Evolutionary conservation across 2,797 vertebrate species (phyloP).

Genomic region (Lithobates pipiens): DNA sequence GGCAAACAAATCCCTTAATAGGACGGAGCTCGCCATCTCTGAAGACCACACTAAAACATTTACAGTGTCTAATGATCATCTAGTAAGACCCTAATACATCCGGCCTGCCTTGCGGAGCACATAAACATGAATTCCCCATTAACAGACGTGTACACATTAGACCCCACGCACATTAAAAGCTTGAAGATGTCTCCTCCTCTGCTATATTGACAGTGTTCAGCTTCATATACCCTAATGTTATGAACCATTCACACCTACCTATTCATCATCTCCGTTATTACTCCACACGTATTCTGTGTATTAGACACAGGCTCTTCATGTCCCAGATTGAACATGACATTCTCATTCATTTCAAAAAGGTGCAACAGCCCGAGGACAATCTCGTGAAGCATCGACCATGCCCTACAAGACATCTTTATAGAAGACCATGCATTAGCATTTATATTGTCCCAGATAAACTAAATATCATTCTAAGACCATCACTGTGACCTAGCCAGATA

Average conservation of each 20-base stretch:
- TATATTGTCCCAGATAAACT: background rate
- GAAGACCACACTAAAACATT: background rate
- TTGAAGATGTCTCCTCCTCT: background rate
- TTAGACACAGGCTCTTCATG: background rate
- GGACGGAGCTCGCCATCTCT: too few relatives aligned
- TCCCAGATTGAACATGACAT: background rate
- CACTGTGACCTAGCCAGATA: too few relatives aligned
- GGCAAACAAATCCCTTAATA: too few relatives aligned
- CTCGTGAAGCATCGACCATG: background rate
- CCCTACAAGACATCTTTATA: background rate
- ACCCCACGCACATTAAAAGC: background rate
- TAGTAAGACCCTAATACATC: background rate
- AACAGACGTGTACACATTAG: background rate
- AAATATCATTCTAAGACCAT: too few relatives aligned
- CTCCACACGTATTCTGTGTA: background rate
- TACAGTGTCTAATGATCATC: background rate
- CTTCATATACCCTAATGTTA: background rate
- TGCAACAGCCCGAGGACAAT: too few relatives aligned
- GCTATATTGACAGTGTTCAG: background rate
- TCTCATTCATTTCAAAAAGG: background rate
- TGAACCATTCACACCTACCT: background rate
- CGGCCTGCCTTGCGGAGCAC: background rate
- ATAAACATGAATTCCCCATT: background rate
- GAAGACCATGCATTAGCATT: background rate
- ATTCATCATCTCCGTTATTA: background rate